Conservation (phyloP, 2,113 vertebrate genomes). For the Cololabis saira region DNA sequence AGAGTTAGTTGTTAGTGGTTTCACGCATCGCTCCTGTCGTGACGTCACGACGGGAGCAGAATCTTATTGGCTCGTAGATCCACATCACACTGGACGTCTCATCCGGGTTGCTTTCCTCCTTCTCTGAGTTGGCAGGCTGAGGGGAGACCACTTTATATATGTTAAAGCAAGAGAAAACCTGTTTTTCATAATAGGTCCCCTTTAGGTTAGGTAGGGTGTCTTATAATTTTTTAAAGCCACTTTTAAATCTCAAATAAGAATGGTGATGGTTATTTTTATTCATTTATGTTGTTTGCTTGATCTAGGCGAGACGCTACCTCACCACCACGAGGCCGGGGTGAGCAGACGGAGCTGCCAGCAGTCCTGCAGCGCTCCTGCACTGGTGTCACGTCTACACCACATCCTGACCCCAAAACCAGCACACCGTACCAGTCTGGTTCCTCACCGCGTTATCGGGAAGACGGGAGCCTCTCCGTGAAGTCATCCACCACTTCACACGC, state of each 20-base stretch:
- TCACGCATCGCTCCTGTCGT: no score
- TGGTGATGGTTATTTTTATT: neutral
- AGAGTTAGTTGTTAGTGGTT: no score
- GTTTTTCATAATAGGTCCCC: no score
- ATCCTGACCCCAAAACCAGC: neutral
- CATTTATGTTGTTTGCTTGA: slow-evolving; percentile 4
- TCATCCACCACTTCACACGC: slow-evolving; percentile 4
- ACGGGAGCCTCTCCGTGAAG: neutral
- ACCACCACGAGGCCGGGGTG: slow-evolving; percentile 13
- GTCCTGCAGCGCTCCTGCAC: neutral
- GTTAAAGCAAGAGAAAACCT: no score
- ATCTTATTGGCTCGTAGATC: no score
- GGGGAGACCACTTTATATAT: no score
- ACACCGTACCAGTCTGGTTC: slow-evolving; percentile 3
- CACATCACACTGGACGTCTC: no score
- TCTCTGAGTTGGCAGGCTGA: no score
- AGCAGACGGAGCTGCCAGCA: slow-evolving; percentile 1
- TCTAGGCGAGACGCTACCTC: slow-evolving; percentile 38
- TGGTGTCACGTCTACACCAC: slow-evolving; percentile 20
- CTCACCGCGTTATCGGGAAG: neutral
- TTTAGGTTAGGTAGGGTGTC: neutral
- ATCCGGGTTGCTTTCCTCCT: no score
- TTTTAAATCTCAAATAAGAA: neutral
- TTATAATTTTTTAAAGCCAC: neutral
- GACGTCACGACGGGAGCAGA: no score